These are phyloP conservation scores for Dreissena rostriformis DNA, from an alignment of 1,140 invertebrate species.

Conservation along the genomic window DNA sequence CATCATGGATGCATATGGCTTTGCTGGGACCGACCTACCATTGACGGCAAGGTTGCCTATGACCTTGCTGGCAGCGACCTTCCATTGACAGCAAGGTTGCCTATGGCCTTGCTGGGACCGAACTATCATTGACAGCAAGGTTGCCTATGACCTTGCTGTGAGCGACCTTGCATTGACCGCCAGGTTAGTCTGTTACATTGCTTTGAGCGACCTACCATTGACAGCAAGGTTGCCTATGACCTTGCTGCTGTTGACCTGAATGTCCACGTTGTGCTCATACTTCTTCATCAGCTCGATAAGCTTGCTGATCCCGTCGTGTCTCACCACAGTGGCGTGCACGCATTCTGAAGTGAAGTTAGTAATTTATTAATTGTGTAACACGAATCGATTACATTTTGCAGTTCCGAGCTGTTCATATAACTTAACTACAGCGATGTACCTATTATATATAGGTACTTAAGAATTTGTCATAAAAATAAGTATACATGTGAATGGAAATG, in stretches of 20 bases:
- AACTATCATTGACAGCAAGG: constrained; percentile 41
- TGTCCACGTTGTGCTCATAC: constrained; percentile 47
- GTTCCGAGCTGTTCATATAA: too few relatives aligned
- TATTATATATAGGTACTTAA: too few relatives aligned
- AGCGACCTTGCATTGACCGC: constrained; percentile 34
- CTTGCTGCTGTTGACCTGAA: constrained; percentile 40
- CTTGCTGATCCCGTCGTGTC: constrained; percentile 32
- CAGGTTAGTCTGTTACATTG: constrained; percentile 33
- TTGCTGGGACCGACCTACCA: constrained; percentile 28
- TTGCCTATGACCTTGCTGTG: constrained; percentile 37
- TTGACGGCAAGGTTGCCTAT: constrained; percentile 45
- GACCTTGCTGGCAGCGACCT: constrained; percentile 13
- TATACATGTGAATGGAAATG: too few relatives aligned
- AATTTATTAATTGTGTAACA: neutral
- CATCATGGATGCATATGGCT: constrained; percentile 21
- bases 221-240: constrained; percentile 36
- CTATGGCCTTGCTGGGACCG: constrained; percentile 13
- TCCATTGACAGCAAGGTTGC: constrained; percentile 47
- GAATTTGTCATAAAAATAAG: too few relatives aligned
- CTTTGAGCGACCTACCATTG: constrained; percentile 33
- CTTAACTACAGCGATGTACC: too few relatives aligned
- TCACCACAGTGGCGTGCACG: constrained; percentile 40
- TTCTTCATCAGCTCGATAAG: constrained; percentile 42
- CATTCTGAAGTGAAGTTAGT: constrained; percentile 5
- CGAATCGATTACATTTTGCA: too few relatives aligned